Percentiles rank a stretch among this genome's conserved stretches.
Conservation (phyloP, 2,113 vertebrate genomes). For the Acrocephalus kingi region DNA sequence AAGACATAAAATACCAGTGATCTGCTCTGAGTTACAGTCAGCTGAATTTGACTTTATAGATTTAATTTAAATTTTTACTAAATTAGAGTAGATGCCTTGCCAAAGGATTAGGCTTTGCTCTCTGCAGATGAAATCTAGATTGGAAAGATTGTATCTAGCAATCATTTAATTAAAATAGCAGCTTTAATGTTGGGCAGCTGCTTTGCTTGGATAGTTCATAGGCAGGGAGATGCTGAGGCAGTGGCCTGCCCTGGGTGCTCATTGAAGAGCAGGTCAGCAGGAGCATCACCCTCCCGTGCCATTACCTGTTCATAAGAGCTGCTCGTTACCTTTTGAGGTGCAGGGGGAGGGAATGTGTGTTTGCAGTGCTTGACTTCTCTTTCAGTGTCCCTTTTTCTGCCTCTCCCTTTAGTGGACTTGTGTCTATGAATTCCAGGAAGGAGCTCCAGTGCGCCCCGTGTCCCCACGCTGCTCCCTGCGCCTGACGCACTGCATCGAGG, state of each 20-base stretch:
- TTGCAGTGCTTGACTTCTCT: neutral
- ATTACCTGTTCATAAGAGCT: rapidly evolving
- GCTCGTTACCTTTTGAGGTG: neutral
- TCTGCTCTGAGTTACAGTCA: neutral
- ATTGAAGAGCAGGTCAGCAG: neutral
- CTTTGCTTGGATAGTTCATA: neutral
- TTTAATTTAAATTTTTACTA: neutral
- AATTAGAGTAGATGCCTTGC: neutral
- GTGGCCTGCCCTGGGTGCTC: neutral
- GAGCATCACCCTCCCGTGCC: neutral
- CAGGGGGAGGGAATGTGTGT: neutral
- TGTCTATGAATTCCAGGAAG: conserved; percentile 97
- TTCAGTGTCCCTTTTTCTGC: conserved; percentile 47
- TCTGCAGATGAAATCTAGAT: neutral
- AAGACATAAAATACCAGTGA: neutral
- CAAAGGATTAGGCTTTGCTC: neutral
- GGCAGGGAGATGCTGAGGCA: neutral
- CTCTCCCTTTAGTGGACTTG: conserved; percentile 90
- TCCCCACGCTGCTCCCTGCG: conserved; percentile 93
- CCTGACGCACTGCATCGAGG: conserved; percentile 96
- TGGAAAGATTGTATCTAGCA: neutral
- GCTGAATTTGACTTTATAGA: neutral
- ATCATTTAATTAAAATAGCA: neutral
- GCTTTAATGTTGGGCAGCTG: neutral
- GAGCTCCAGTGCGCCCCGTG: conserved; percentile 80